Evolutionary conservation across 2,797 vertebrate species (phyloP).

Genomic region (Oryzias dopingdopingensis): DNA sequence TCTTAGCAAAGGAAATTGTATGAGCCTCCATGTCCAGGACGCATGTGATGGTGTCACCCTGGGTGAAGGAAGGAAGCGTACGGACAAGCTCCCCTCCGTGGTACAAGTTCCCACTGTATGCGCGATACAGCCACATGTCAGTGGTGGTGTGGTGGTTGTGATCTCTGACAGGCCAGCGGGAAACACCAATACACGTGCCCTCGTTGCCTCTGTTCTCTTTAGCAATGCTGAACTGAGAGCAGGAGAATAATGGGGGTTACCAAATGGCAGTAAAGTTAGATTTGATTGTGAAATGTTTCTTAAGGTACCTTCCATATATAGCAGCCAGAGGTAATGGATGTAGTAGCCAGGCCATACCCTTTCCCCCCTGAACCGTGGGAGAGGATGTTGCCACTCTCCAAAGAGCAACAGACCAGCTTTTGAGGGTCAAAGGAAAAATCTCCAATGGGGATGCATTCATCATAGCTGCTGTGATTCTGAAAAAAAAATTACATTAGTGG

Average conservation of each 20-base stretch:
- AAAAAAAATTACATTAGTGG: constrained; percentile 5
- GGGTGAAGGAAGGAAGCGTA: constrained; percentile 80
- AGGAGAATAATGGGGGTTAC: not conserved
- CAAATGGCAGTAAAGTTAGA: not conserved
- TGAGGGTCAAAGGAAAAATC: constrained; percentile 84
- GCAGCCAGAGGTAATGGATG: constrained; percentile 82
- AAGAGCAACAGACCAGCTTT: constrained; percentile 79
- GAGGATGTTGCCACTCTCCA: constrained; percentile 81
- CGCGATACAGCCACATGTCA: constrained; percentile 86
- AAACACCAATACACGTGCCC: constrained; percentile 80
- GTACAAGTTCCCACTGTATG: constrained; percentile 84
- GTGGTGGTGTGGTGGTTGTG: constrained; percentile 85
- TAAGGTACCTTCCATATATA: constrained; percentile 81
- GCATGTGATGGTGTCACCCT: constrained; percentile 84
- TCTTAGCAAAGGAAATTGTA: constrained; percentile 83
- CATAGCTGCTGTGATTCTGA: constrained; percentile 71
- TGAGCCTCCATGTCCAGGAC: constrained; percentile 85
- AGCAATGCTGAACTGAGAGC: constrained; percentile 76
- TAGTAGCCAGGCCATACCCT: constrained; percentile 82
- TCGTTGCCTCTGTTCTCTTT: constrained; percentile 85
- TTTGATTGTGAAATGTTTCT: not conserved
- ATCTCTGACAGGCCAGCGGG: constrained; percentile 82
- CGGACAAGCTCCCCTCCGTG: constrained; percentile 81
- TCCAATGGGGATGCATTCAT: constrained; percentile 82
- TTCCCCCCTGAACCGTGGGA: constrained; percentile 83